Evolutionary conservation across 1,140 invertebrate genomes (phyloP).

Genomic region (Zaprionus camerounensis): DNA sequence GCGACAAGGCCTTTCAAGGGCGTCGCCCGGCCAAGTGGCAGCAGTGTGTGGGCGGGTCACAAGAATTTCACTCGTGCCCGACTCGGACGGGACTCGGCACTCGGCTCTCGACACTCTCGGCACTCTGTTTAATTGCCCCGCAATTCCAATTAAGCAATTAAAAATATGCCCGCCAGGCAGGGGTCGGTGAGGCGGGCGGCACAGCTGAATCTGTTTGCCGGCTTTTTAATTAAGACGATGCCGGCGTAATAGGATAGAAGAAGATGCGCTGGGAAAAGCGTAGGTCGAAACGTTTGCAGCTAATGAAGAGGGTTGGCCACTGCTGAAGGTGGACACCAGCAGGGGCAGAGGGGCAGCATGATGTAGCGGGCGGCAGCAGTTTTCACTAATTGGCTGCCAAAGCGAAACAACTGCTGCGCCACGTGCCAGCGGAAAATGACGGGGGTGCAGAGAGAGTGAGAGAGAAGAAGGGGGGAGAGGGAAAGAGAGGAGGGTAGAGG

Average conservation of each 20-base stretch:
- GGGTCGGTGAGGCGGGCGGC: not conserved
- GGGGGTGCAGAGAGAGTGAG: not conserved
- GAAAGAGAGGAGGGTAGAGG: not conserved
- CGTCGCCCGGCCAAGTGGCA: conserved; percentile 21
- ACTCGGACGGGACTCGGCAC: not conserved
- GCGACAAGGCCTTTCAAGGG: conserved; percentile 37
- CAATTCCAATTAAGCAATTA: conserved; percentile 84
- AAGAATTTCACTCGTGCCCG: not conserved
- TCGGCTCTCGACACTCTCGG: conserved; percentile 37
- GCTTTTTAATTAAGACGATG: conserved; percentile 84
- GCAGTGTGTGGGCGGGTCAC: not conserved
- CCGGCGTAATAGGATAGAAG: conserved; percentile 84
- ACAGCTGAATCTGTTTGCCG: conserved; percentile 52
- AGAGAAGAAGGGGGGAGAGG: not conserved
- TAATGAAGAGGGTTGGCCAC: conserved; percentile 77
- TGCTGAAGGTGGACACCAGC: conserved; percentile 12
- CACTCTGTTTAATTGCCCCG: conserved; percentile 57
- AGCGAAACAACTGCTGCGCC: not conserved
- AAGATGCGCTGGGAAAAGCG: conserved; percentile 78
- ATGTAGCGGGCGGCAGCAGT: conserved; percentile 21
- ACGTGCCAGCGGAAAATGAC: conserved; percentile 13
- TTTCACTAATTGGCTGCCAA: conserved; percentile 71
- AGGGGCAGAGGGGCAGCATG: not conserved
- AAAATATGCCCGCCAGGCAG: conserved; percentile 56
- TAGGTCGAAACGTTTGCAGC: conserved; percentile 82